phyloP scores from a whole-genome alignment of 2,888 invertebrate genomes.

The Yponomeuta plumbellus region DNA sequence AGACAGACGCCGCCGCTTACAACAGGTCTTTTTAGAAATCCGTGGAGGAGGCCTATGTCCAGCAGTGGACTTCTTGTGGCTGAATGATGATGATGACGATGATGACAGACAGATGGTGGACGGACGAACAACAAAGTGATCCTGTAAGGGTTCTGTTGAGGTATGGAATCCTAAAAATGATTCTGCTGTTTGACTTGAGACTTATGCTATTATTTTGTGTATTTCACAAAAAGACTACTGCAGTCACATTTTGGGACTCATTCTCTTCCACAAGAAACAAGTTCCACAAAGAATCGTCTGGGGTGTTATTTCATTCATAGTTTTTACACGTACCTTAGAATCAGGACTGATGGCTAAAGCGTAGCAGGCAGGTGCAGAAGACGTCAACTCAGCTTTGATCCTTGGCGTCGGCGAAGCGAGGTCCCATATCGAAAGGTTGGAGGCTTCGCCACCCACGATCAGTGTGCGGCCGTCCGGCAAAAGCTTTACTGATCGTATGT shows the following conservation, averaged over 20 bases:
- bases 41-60: too few relatives aligned
- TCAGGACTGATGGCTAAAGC: slow-evolving; percentile 98
- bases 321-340: slow-evolving; percentile 79
- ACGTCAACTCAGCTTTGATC: slow-evolving; percentile 95
- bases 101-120: too few relatives aligned
- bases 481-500: slow-evolving; percentile 95
- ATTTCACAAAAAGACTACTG: too few relatives aligned
- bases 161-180: too few relatives aligned
- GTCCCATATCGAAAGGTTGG: slow-evolving; percentile 97
- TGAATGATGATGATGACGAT: too few relatives aligned
- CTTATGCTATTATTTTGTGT: background rate
- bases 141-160: too few relatives aligned
- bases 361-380: slow-evolving; percentile 96
- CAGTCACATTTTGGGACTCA: too few relatives aligned
- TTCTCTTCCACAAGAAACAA: background rate
- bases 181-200: too few relatives aligned
- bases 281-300: background rate
- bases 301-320: background rate
- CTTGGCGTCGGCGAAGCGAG: slow-evolving; percentile 92
- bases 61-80: too few relatives aligned
- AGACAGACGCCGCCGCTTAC: too few relatives aligned
- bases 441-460: slow-evolving; percentile 97
- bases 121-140: too few relatives aligned
- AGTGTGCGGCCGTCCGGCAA: slow-evolving; percentile 94
- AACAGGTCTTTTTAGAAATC: too few relatives aligned